A percentile compares a stretch with the other conserved stretches of the same genome.
These are phyloP conservation scores for Branchellion lobata DNA, from an alignment of 2,888 invertebrate species.

Conservation along the genomic window DNA sequence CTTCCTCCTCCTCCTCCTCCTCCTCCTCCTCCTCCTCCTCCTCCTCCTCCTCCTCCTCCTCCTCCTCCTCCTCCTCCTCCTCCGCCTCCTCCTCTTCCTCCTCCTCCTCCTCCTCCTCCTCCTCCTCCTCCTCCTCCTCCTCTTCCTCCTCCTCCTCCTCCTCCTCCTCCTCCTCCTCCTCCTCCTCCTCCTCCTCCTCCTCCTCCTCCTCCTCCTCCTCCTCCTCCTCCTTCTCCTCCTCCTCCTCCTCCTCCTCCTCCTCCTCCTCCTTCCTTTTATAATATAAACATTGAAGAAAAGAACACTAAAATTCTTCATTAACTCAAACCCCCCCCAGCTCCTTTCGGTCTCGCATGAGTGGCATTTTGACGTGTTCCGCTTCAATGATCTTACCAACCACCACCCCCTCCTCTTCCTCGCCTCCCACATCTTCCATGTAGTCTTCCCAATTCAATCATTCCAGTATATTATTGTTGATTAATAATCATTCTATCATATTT, in stretches of 20 bases:
- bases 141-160: background rate
- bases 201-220: background rate
- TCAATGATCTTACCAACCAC: background rate
- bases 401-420: conserved; percentile 11
- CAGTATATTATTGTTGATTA: too few species aligned
- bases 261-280: background rate
- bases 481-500: too few species aligned
- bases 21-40: too few species aligned
- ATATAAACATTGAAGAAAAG: too few species aligned
- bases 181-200: background rate
- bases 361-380: background rate
- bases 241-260: background rate
- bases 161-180: background rate
- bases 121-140: background rate
- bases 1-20: conserved; percentile 7
- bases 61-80: too few species aligned
- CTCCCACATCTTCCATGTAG: conserved; percentile 1
- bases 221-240: background rate
- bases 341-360: too few species aligned
- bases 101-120: too few species aligned
- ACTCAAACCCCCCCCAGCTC: too few species aligned
- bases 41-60: too few species aligned
- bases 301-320: too few species aligned
- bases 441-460: too few species aligned
- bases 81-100: too few species aligned